Base-by-base conservation (phyloP, 2,113 vertebrate species). In the Morphnarchus princeps region DNA sequence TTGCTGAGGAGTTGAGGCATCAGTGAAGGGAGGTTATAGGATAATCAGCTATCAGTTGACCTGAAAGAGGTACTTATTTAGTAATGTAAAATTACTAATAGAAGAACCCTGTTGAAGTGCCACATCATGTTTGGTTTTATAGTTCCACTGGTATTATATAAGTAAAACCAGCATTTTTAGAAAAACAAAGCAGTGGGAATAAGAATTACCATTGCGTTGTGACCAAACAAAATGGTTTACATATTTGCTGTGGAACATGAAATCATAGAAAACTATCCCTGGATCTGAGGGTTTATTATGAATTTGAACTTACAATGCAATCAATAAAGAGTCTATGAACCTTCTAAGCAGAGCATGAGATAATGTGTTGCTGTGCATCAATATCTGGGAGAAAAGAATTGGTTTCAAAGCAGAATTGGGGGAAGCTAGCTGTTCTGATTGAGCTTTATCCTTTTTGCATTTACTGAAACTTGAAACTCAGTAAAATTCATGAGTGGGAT, bases 41-140 rank as follows among this genome's bases (percentile, higher is more conserved):
- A 92, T 97, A 95, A 94, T 94, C 95, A 88, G 79, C 59, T 80
- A 83, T 83, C 87, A 50, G 62, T 93, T 97, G 89, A 92, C 67
- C 63, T 93, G 47, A 83, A 74, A 96, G 59, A 29, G 31, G 43
- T 93, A 66, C 67, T 95, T 94, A 81, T 54, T 94, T 92, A 88
- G 71, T 71, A 81, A 92, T 47, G 79, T 59, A 93, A 94, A 92
- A 92, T 92, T 90, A 63, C 50, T 89, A 87, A 92, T 71, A 52
- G 54, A 86, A 63, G 52, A 90, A 85, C 47, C 4, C 50, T 62
- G 32, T 86, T 90, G 66, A 87, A 95, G 47, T 81, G 67, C 79
- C 67, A 59, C 67, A 34, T 89, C 4, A 1, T 62, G 62, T 67
- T 89, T 93, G 34, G 13, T 38, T 94, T 84, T 93, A 43, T 81